Base-by-base conservation (phyloP, 2,113 vertebrate genomes). In the Brachionichthys hirsutus region DNA sequence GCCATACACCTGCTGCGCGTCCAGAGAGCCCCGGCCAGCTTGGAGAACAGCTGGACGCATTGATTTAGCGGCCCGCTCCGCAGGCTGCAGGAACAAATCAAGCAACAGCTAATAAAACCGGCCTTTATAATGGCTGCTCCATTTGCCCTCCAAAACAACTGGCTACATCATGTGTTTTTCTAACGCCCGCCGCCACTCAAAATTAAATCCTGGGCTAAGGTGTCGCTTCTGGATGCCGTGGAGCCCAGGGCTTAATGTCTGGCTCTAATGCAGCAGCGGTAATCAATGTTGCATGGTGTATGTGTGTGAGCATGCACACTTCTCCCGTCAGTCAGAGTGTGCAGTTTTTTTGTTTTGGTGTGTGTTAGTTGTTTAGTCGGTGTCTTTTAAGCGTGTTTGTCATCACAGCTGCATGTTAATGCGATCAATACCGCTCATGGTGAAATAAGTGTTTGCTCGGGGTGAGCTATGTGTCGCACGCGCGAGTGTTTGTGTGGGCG, bases 81-180 rank as follows among this genome's bases (percentile, higher is more conserved):
- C 90, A 85, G 92, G 89, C 94, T 93, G 89, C 95, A 96, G 95
- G 94, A 95, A 96, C 90, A 90, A 93, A 93, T 99, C 95, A 95
- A 92, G 92, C 91, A 87, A 95, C 95, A 97, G 95, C 94, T 96
- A 93, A 91, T 99, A 96, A 98, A 97, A 92, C 78, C 82, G 44
- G 90, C 89, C 92, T 94, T 97, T 95, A 95, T 92, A 91, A 94
- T 91, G 88, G 69, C 73, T 80, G 77, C 90, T 80, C 85, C 90
- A 88, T 83, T 78, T 83, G 84, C 90, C 93, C 80, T 92, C 91
- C 92, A 93, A 95, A 96, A 95, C 95, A 95, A 97, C 95, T 87
- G 92, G 91, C 93, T 92, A 92, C 94, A 94, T 95, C 92, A 93
- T 95, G 91, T 96, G 94, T 96, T 97, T 95, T 94, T 89, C 91